Base-by-base conservation (phyloP, 1,140 invertebrate species). In the Matsumurasca onukii region DNA sequence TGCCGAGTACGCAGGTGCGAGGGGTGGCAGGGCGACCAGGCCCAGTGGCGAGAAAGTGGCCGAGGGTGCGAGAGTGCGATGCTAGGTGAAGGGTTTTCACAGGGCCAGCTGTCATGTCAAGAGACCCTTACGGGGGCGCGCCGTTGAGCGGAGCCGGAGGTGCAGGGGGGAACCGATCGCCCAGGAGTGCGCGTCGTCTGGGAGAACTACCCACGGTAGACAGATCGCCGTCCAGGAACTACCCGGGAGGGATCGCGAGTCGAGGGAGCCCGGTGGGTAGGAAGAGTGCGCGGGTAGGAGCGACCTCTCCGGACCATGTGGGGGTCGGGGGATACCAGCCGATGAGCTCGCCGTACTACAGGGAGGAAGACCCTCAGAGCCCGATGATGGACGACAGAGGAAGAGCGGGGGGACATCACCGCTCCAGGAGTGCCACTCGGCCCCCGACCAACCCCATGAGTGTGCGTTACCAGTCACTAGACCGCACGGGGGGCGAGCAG, bases 201-300 rank as follows among this genome's bases (percentile, higher is more conserved):
- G 86, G 84, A 74, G 86, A 88, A 79, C 83, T 93, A 78, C 91
- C 91, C 76, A 92, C 91, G 76, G 91, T 92, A 76, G 91, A 93
- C 85, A 88, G 91, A 73, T 92, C 90, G 77, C 91, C 91, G 75
- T 90, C 88, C 73, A 80, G 88, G 73, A 86, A 84, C 77, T 89
- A 89, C 80, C 87, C 86, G 73, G 78, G 79, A 67, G 86, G 84
- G 76, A 83, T 27, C 39, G 66, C 49, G 15, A 72, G 82, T 71
- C 78, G 81, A 5, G 83, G 83, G 72, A 88, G 84, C 80, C 86
- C 87, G 69, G 73, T 83, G 75, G 83, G 79, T 79, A 73, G 81
- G 81, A 27, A 86, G 84, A 75, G 72, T 72, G 78, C 82, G 27
- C 80, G 85, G 34, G 85, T 83, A 72, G 83, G 84, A 63, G 86